phyloP scores from a whole-genome alignment of 2,797 vertebrate species.

The Galagoides demidoff region DNA sequence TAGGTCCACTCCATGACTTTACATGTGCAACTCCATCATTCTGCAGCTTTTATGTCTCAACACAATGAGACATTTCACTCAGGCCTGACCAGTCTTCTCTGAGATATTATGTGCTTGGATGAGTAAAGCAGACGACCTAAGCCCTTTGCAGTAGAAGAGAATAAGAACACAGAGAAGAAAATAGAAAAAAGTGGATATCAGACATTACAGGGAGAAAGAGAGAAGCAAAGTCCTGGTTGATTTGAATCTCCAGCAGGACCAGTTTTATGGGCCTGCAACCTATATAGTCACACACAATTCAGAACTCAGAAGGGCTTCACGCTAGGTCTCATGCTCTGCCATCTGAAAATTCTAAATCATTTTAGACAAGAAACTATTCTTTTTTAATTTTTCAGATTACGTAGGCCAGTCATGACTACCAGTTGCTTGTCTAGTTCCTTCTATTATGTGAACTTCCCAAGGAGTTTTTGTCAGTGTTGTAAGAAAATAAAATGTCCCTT shows the following conservation, averaged over 20 bases:
- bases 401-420: background rate
- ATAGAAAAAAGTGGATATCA: background rate
- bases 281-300: background rate
- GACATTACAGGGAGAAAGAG: background rate
- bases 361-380: background rate
- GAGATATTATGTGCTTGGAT: background rate
- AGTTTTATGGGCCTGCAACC: background rate
- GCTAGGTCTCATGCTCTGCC: background rate
- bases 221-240: background rate
- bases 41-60: background rate
- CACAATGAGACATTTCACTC: background rate
- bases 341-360: background rate
- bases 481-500: slow-evolving; percentile 42
- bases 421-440: background rate
- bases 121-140: background rate
- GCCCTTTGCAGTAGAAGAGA: background rate
- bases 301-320: background rate
- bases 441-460: background rate
- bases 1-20: too few relatives aligned
- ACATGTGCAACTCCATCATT: background rate
- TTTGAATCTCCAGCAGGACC: background rate
- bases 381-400: slow-evolving; percentile 14
- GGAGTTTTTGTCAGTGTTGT: background rate
- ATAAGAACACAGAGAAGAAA: background rate
- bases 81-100: background rate